Base-by-base conservation (phyloP, 35 echinoderm and acorn worm species). In the Chiridota heheva region DNA sequence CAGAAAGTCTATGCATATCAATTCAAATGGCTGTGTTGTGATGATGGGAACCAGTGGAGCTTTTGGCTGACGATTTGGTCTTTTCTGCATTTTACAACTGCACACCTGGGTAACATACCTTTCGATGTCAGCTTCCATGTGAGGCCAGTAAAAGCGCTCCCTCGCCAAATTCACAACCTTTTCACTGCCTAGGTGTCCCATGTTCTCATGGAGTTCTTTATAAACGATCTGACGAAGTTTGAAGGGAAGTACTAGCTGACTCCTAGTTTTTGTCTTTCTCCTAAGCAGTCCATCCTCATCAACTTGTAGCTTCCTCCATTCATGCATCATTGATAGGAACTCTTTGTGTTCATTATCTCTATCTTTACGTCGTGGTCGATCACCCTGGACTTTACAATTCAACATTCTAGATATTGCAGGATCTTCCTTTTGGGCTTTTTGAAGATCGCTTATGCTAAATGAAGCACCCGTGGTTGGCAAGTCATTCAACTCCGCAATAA, bases 141-240 rank as follows among this genome's bases (percentile, higher is more conserved):
- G 81, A 20, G 86, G 86, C 77, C 86, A 82, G 44, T 82, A 82
- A 44, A 89, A 82, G 29, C 86, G 55, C 2, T 89, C 67, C 36
- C 86, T 36, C n/a, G 76, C 86, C 18, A 89, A 65, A 32, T 55
- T 48, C 16, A 80, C 13, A 15, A 89, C 78, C 35, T 78, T 82
- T 1, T 89, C 68, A 33, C 36, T 27, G 32, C 86, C 86, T 5
- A 78, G 40, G 17, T 81, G 76, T 40, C 78, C 76, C 67, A 89
- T 82, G 40, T 91, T 60, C 69, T 85, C 33, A 16, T 82, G 86
- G 25, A 81, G 45, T 45, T 87, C 49, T 58, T 27, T 66, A 36
- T 47, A 78, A 7, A 88, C 86, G 0, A 39, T 10, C 24, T 73
- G 55, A 7, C 78, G 18, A 0, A 44, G 37, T 24, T 37, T 12